Conservation (phyloP, 2,797 vertebrate genomes). For the Botia almorhae region DNA sequence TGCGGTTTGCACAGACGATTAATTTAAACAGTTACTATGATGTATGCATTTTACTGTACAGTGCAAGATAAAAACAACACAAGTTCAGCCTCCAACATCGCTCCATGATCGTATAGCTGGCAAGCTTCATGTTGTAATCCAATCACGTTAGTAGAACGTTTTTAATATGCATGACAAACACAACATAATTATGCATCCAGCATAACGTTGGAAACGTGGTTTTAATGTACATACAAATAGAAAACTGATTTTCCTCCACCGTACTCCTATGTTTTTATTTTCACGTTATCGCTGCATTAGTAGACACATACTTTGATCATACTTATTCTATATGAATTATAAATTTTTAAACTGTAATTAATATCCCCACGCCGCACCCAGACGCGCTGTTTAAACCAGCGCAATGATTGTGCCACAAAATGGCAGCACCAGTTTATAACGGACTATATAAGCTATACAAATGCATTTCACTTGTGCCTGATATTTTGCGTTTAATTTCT, state of each 20-base stretch:
- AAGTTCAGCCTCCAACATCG: background rate
- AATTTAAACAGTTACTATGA: background rate
- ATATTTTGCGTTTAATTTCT: background rate
- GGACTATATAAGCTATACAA: background rate
- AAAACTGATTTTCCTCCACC: too few species aligned
- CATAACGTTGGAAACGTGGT: background rate
- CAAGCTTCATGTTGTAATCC: background rate
- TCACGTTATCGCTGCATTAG: background rate
- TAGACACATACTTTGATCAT: background rate
- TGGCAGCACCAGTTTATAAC: background rate
- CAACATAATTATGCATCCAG: background rate
- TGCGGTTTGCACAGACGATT: background rate
- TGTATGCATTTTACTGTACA: background rate
- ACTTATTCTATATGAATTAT: background rate
- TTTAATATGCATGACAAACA: background rate
- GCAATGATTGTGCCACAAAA: background rate
- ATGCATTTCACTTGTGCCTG: background rate
- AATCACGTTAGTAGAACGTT: background rate
- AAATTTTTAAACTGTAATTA: background rate
- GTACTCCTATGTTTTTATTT: background rate
- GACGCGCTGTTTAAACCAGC: background rate
- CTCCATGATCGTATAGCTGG: background rate
- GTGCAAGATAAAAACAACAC: background rate
- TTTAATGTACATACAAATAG: background rate
- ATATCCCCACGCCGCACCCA: constrained; percentile 26